These are phyloP conservation scores for Thermophis baileyi DNA, from an alignment of 2,113 vertebrate genomes.

Conservation along the genomic window DNA sequence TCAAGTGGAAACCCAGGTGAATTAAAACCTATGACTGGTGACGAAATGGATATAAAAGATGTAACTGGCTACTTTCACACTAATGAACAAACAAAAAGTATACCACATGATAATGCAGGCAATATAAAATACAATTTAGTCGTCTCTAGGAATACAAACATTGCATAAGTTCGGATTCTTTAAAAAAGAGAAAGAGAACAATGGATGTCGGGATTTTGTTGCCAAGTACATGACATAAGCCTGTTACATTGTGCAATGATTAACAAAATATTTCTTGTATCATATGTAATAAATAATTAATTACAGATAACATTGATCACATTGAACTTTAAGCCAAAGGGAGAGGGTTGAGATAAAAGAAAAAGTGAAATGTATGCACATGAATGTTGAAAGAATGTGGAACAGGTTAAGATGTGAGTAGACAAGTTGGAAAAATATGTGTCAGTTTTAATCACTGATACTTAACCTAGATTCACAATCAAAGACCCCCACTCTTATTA, in stretches of 20 bases:
- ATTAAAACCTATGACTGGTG: neutral
- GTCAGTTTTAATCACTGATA: neutral
- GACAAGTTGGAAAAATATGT: neutral
- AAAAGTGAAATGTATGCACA: neutral
- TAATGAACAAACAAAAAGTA: neutral
- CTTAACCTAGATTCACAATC: neutral
- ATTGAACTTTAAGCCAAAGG: neutral
- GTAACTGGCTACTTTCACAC: neutral
- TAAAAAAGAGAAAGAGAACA: neutral
- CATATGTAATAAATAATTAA: neutral
- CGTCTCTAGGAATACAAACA: neutral
- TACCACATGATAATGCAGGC: neutral
- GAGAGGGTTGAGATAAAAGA: neutral
- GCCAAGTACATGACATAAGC: neutral
- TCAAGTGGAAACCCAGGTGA: neutral
- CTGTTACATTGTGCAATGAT: neutral
- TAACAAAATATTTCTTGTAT: neutral
- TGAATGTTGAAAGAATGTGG: neutral
- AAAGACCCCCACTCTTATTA: neutral
- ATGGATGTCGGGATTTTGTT: neutral
- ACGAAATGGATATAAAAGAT: neutral
- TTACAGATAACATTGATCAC: neutral
- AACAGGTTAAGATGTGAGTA: neutral
- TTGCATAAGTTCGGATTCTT: neutral
- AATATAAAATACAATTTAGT: neutral